Evolutionary conservation across 2,113 vertebrate species (phyloP).

Genomic region (Callipepla squamata): DNA sequence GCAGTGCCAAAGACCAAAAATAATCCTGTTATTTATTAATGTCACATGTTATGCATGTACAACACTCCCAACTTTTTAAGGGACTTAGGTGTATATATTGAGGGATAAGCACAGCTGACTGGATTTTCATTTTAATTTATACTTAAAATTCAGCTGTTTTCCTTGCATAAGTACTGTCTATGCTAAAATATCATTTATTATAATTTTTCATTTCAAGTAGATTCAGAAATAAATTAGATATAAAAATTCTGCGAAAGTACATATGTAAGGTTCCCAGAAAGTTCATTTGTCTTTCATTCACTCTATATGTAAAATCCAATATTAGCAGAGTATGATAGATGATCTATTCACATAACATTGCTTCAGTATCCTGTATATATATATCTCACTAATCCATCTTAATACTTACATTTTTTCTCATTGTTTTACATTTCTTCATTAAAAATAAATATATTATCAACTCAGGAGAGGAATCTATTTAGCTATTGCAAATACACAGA

Average conservation of each 20-base stretch:
- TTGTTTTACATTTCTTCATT: neutral
- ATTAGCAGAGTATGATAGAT: neutral
- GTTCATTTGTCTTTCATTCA: neutral
- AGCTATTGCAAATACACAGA: neutral
- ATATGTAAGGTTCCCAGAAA: neutral
- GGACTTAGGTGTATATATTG: neutral
- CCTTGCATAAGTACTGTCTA: neutral
- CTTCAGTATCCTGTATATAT: neutral
- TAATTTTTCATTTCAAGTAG: neutral
- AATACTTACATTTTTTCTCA: neutral
- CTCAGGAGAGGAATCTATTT: neutral
- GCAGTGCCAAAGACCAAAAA: neutral
- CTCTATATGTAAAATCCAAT: neutral
- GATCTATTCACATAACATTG: neutral
- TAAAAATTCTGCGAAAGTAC: neutral
- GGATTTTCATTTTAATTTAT: neutral
- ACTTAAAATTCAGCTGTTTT: neutral
- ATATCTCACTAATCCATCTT: neutral
- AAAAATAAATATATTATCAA: neutral
- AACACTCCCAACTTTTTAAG: neutral
- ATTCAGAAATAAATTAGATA: neutral
- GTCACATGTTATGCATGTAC: fast-evolving
- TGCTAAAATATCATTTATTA: neutral
- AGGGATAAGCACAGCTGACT: neutral
- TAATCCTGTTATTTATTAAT: neutral